phyloP scores from a whole-genome alignment of 2,797 vertebrate species.

The Cryptoblepharus egeriae region DNA sequence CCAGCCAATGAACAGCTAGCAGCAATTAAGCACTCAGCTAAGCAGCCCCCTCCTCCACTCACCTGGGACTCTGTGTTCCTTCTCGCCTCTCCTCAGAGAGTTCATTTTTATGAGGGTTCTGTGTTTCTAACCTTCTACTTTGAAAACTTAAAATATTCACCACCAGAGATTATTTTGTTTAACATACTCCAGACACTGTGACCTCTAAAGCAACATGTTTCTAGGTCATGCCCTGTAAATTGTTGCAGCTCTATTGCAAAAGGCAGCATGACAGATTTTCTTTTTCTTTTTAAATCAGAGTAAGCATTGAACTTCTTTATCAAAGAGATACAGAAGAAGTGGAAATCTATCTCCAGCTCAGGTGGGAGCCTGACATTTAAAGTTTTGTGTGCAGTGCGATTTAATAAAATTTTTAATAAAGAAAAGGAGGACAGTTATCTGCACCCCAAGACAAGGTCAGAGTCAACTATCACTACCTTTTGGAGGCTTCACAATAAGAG shows the following conservation, averaged over 20 bases:
- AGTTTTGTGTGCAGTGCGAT: neutral
- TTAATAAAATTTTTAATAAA: conserved; percentile 28
- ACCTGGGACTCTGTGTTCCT: too few relatives aligned
- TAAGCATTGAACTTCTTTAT: neutral
- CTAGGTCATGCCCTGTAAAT: conserved; percentile 42
- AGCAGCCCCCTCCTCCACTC: too few relatives aligned
- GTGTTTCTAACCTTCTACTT: conserved; percentile 26
- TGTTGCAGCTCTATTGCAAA: neutral
- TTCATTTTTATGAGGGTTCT: conserved; percentile 21
- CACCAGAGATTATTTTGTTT: conserved; percentile 10
- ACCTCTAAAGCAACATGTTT: conserved; percentile 3
- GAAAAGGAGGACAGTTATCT: conserved; percentile 22
- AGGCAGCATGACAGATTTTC: neutral
- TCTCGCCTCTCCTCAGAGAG: too few relatives aligned
- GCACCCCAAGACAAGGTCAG: conserved; percentile 9
- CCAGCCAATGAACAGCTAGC: too few relatives aligned
- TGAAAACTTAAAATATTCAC: conserved; percentile 16
- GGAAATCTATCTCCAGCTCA: too few relatives aligned
- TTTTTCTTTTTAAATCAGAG: conserved; percentile 12
- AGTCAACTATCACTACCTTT: too few relatives aligned
- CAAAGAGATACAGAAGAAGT: neutral
- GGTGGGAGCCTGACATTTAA: conserved; percentile 35
- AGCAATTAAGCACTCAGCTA: too few relatives aligned
- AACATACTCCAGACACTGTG: conserved; percentile 26
- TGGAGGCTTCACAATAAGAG: too few relatives aligned